Percentiles rank a stretch among this genome's conserved stretches.
Evolutionary conservation across 2,888 invertebrate genomes (phyloP).

Genomic region (Phymatocera aterrima): DNA sequence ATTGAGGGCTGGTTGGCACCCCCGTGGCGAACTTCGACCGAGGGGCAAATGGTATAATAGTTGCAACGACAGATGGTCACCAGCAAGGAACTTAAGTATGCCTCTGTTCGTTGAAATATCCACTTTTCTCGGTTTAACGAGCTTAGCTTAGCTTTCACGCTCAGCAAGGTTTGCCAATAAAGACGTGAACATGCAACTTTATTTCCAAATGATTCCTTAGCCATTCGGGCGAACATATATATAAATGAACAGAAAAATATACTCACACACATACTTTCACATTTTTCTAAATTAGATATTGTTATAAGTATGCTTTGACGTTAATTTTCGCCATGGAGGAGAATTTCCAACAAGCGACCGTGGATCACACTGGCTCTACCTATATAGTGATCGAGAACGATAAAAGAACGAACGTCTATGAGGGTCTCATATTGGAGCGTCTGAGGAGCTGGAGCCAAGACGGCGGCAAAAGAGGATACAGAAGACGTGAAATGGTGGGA

Average conservation of each 20-base stretch:
- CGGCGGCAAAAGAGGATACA: background rate
- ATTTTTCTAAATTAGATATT: background rate
- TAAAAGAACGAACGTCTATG: slow-evolving; percentile 26
- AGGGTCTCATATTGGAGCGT: background rate
- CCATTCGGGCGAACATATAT: background rate
- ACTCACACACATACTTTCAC: background rate
- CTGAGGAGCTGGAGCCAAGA: background rate
- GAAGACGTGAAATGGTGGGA: slow-evolving; percentile 1
- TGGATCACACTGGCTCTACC: background rate
- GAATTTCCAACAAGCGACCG: background rate
- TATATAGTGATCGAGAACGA: slow-evolving; percentile 24
- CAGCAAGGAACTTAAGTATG: slow-evolving; percentile 3
- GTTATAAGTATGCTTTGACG: background rate
- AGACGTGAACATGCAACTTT: slow-evolving; percentile 1
- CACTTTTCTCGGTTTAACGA: slow-evolving; percentile 34
- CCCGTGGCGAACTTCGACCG: slow-evolving; percentile 41
- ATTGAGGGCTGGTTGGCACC: slow-evolving; percentile 40
- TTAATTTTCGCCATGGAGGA: slow-evolving; percentile 6
- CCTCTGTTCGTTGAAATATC: slow-evolving; percentile 30
- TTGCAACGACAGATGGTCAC: slow-evolving; percentile 39
- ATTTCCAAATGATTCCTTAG: background rate
- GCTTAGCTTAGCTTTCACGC: slow-evolving; percentile 19
- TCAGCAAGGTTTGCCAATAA: slow-evolving; percentile 1
- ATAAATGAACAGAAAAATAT: background rate
- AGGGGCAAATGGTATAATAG: slow-evolving; percentile 16